These are phyloP conservation scores for Drosophila demipolita DNA, from an alignment of 2,888 invertebrate genomes.

Conservation along the genomic window DNA sequence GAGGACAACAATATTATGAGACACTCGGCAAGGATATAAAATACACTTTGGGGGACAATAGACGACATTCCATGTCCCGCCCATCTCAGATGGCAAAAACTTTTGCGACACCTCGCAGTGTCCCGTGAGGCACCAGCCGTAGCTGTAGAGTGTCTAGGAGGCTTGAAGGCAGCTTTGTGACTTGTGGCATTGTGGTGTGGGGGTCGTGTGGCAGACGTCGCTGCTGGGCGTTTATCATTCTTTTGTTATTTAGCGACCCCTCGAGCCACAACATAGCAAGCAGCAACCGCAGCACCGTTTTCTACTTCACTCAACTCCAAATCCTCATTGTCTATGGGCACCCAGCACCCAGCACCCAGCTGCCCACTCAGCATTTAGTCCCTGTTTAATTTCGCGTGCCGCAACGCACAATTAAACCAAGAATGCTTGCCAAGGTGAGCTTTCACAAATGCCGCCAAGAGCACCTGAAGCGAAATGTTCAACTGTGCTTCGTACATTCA, in stretches of 20 bases:
- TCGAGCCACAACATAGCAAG: slow-evolving; percentile 26
- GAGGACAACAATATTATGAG: neutral
- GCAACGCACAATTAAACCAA: slow-evolving; percentile 75
- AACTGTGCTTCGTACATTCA: neutral
- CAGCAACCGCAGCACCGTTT: slow-evolving; percentile 52
- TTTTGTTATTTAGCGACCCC: slow-evolving; percentile 71
- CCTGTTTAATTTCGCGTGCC: slow-evolving; percentile 71
- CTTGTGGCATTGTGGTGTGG: neutral
- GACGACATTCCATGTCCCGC: slow-evolving; percentile 35
- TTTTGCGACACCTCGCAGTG: slow-evolving; percentile 58
- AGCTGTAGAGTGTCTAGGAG: slow-evolving; percentile 2
- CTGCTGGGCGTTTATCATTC: slow-evolving; percentile 68
- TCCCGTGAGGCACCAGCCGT: slow-evolving; percentile 22
- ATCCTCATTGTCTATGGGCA: slow-evolving; percentile 10
- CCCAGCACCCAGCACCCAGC: neutral
- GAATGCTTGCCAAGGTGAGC: slow-evolving; percentile 16
- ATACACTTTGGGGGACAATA: slow-evolving; percentile 81
- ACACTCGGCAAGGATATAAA: slow-evolving; percentile 26
- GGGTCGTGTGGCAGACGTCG: slow-evolving; percentile 16
- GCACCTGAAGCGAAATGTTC: neutral
- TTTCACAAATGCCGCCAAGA: neutral
- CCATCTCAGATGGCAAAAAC: slow-evolving; percentile 42
- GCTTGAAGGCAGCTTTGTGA: slow-evolving; percentile 3
- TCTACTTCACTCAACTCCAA: slow-evolving; percentile 27
- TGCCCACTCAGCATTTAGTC: slow-evolving; percentile 5